Percentiles rank a stretch among this genome's conserved stretches.
Conservation (phyloP, 2,888 invertebrate genomes). For the Apoda limacodes region DNA sequence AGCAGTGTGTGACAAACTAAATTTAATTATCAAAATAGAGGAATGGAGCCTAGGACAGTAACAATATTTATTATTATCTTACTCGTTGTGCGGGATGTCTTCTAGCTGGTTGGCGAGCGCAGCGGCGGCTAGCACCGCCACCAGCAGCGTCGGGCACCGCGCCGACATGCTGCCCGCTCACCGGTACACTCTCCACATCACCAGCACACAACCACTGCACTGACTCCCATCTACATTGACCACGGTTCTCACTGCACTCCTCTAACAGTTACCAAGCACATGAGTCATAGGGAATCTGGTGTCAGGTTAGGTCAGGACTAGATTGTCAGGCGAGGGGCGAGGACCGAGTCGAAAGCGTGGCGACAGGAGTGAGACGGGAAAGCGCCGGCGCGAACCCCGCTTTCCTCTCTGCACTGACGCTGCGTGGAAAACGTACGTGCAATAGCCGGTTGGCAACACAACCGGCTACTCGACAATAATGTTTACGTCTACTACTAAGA, state of each 20-base stretch:
- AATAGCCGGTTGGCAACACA: too few relatives aligned
- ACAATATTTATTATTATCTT: too few relatives aligned
- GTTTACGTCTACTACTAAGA: too few relatives aligned
- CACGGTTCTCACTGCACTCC: slow-evolving; percentile 41
- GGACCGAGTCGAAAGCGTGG: slow-evolving; percentile 31
- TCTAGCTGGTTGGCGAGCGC: slow-evolving; percentile 82
- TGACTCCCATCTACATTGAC: slow-evolving; percentile 34
- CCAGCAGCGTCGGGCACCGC: slow-evolving; percentile 39
- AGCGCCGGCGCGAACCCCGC: slow-evolving; percentile 23
- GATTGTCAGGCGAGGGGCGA: slow-evolving; percentile 42
- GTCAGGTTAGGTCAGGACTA: slow-evolving; percentile 28
- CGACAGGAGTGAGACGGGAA: slow-evolving; percentile 30
- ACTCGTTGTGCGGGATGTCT: slow-evolving; percentile 92
- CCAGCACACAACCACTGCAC: slow-evolving; percentile 45
- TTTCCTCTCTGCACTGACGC: slow-evolving; percentile 59
- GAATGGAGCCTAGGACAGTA: too few relatives aligned
- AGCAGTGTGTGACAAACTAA: too few relatives aligned
- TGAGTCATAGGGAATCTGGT: slow-evolving; percentile 20
- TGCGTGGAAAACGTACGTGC: slow-evolving; percentile 66
- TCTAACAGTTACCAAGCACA: too few relatives aligned
- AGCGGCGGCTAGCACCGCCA: slow-evolving; percentile 42
- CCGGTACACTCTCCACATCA: slow-evolving; percentile 56
- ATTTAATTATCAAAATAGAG: too few relatives aligned
- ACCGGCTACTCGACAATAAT: too few relatives aligned
- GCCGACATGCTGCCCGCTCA: slow-evolving; percentile 41